Evolutionary conservation across 1,140 invertebrate species (phyloP).

Genomic region (Manduca sexta): DNA sequence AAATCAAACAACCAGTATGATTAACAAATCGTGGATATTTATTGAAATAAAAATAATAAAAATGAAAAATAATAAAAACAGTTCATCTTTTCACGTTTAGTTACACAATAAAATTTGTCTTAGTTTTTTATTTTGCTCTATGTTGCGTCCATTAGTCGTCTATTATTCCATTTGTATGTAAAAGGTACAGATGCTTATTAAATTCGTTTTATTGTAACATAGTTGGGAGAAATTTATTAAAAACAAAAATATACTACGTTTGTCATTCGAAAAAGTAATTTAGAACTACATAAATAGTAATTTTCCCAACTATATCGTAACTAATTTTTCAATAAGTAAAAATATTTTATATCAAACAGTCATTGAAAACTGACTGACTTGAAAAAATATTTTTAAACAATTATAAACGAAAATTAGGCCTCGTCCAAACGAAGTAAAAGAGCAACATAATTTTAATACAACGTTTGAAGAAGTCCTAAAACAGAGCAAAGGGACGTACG

Average conservation of each 20-base stretch:
- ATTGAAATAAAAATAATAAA: slow-evolving; percentile 74
- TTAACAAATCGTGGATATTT: slow-evolving; percentile 73
- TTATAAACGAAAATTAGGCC: slow-evolving; percentile 22
- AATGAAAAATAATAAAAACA: slow-evolving; percentile 74
- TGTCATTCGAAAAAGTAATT: no score
- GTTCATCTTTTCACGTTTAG: slow-evolving; percentile 66
- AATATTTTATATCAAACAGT: slow-evolving; percentile 13
- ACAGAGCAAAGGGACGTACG: slow-evolving; percentile 29
- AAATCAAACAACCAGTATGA: slow-evolving; percentile 52
- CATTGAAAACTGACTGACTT: slow-evolving; percentile 2
- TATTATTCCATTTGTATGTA: slow-evolving; percentile 3
- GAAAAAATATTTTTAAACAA: slow-evolving; percentile 15
- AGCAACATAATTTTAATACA: slow-evolving; percentile 18
- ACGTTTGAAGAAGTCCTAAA: slow-evolving; percentile 46
- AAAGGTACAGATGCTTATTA: no score
- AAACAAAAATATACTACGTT: no score
- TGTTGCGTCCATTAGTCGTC: slow-evolving; percentile 50
- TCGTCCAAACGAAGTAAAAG: slow-evolving; percentile 31
- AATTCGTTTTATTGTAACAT: no score
- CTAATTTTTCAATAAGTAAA: neutral
- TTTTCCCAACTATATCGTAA: no score
- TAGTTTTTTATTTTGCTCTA: slow-evolving; percentile 53
- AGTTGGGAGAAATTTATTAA: no score
- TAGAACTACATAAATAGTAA: no score
- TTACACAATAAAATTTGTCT: slow-evolving; percentile 72